These are phyloP conservation scores for Helarctos malayanus DNA, from an alignment of 2,797 vertebrate species.

Conservation along the genomic window DNA sequence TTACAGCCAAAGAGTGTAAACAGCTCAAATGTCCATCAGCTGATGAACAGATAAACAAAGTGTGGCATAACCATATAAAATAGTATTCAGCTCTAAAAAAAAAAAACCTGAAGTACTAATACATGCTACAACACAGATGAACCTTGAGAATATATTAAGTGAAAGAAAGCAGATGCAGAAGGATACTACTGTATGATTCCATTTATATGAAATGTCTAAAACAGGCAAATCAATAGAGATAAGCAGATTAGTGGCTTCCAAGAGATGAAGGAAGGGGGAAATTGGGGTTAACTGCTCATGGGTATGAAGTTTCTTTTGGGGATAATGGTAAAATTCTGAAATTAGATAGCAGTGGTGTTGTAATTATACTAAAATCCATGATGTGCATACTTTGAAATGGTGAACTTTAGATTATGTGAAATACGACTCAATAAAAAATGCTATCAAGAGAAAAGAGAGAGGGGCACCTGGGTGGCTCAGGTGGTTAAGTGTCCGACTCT, in stretches of 20 bases:
- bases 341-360: neutral
- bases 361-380: neutral
- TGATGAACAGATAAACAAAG: neutral
- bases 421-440: slow-evolving; percentile 1
- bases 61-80: neutral
- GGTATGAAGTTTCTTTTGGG: neutral
- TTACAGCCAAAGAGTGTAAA: neutral
- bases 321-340: neutral
- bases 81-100: neutral
- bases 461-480: neutral
- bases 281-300: neutral
- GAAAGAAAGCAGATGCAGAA: slow-evolving; percentile 18
- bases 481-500: neutral
- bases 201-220: neutral
- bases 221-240: neutral
- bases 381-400: neutral
- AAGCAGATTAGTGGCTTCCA: neutral
- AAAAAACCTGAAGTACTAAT: neutral
- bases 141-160: neutral
- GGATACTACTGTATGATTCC: neutral
- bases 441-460: neutral
- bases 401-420: neutral
- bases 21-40: neutral
- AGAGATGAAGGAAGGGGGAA: neutral
- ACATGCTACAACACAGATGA: neutral